phyloP scores from a whole-genome alignment of 2,888 invertebrate species.

The Eupithecia pulchellata region DNA sequence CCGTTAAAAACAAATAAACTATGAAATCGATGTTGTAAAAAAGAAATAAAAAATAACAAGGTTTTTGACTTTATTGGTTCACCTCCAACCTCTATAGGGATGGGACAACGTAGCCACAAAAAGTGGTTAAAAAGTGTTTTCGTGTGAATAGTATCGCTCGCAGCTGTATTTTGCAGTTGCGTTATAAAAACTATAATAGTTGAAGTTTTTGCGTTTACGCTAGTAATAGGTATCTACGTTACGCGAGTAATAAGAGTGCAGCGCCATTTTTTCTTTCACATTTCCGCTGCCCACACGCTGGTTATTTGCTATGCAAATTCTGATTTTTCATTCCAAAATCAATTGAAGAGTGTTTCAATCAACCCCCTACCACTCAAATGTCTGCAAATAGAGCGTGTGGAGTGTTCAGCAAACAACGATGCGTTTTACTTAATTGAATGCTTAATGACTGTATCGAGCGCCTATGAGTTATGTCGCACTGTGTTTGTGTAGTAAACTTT shows the following conservation, averaged over 20 bases:
- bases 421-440: slow-evolving; percentile 78
- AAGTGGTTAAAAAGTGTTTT: too few relatives aligned
- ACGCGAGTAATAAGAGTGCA: too few relatives aligned
- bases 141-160: too few relatives aligned
- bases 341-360: slow-evolving; percentile 39
- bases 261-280: background rate
- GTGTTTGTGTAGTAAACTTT: background rate
- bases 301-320: background rate
- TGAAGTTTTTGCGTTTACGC: too few relatives aligned
- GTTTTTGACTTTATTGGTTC: background rate
- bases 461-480: slow-evolving; percentile 13
- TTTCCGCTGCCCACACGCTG: background rate
- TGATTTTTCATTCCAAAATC: slow-evolving; percentile 8
- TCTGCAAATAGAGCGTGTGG: slow-evolving; percentile 59
- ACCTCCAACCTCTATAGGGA: background rate
- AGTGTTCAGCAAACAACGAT: slow-evolving; percentile 71
- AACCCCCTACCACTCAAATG: slow-evolving; percentile 52
- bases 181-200: too few relatives aligned
- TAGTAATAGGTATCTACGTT: too few relatives aligned
- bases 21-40: slow-evolving; percentile 4
- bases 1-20: slow-evolving; percentile 15
- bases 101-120: too few relatives aligned
- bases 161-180: too few relatives aligned
- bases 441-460: slow-evolving; percentile 62
- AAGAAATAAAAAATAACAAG: slow-evolving; percentile 1